Evolutionary conservation across 2,113 vertebrate species (phyloP).

Genomic region (Gymnocephalus cernua): DNA sequence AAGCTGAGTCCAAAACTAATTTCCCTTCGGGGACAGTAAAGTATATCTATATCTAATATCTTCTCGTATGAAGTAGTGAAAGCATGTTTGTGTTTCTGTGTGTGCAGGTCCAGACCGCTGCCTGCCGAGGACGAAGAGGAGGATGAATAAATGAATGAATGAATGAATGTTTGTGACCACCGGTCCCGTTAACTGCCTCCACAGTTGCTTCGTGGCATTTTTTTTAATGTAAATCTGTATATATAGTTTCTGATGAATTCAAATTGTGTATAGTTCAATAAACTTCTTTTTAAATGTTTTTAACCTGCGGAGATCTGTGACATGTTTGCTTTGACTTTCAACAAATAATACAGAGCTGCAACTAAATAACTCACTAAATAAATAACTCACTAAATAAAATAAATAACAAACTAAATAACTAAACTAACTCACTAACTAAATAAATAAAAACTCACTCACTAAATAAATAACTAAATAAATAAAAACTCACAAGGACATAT

Average conservation of each 20-base stretch:
- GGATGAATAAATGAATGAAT: constrained; percentile 56
- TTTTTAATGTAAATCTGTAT: constrained; percentile 82
- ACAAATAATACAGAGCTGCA: background rate
- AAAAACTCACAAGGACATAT: too few species aligned
- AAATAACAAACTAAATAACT: too few species aligned
- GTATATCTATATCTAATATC: too few species aligned
- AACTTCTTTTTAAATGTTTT: constrained; percentile 36
- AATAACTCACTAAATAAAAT: too few species aligned
- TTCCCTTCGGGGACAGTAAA: too few species aligned
- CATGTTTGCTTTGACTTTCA: background rate
- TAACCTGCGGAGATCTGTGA: background rate
- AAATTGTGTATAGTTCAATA: constrained; percentile 78
- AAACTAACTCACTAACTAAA: too few species aligned
- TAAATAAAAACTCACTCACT: too few species aligned
- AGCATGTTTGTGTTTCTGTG: background rate
- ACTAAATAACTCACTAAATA: background rate
- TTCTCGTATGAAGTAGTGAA: too few species aligned
- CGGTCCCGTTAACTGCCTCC: background rate
- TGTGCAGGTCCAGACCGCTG: constrained; percentile 78
- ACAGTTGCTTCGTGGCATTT: background rate
- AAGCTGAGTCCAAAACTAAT: too few species aligned
- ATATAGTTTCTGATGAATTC: constrained; percentile 62
- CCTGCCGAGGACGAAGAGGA: constrained; percentile 80
- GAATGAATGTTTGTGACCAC: too few species aligned
- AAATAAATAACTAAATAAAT: too few species aligned